Evolutionary conservation across 2,113 vertebrate species (phyloP).

Genomic region (Elachura formosa): DNA sequence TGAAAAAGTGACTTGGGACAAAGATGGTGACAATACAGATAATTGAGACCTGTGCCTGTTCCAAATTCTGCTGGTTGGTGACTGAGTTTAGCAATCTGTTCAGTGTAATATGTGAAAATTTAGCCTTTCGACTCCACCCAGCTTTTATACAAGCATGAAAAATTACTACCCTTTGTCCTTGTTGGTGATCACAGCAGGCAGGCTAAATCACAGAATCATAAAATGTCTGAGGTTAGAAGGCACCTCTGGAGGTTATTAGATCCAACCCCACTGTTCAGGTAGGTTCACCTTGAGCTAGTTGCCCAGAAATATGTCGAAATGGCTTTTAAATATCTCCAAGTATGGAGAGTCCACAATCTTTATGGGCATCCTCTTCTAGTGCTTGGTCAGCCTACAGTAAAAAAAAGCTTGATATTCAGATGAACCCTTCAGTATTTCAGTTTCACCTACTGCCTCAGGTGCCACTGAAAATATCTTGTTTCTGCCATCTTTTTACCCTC

Average conservation of each 20-base stretch:
- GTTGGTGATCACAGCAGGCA: background rate
- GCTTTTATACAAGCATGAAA: background rate
- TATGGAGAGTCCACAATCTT: background rate
- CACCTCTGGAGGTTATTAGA: background rate
- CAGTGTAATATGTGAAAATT: background rate
- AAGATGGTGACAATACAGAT: background rate
- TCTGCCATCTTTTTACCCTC: background rate
- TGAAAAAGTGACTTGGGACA: background rate
- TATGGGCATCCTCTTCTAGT: background rate
- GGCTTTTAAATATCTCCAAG: background rate
- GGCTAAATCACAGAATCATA: background rate
- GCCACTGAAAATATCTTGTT: background rate
- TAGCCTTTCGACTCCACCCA: background rate
- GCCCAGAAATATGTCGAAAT: accelerated
- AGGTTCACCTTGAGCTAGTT: background rate
- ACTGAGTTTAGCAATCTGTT: background rate
- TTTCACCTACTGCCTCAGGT: background rate
- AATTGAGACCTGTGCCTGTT: background rate
- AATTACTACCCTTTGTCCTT: background rate
- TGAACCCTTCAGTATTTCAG: background rate
- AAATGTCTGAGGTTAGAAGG: background rate
- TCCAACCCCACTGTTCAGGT: background rate
- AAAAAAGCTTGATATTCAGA: background rate
- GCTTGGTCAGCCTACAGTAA: background rate
- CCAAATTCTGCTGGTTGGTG: background rate